Base-by-base conservation (phyloP, 1,140 invertebrate genomes). In the Drosophila subobscura region DNA sequence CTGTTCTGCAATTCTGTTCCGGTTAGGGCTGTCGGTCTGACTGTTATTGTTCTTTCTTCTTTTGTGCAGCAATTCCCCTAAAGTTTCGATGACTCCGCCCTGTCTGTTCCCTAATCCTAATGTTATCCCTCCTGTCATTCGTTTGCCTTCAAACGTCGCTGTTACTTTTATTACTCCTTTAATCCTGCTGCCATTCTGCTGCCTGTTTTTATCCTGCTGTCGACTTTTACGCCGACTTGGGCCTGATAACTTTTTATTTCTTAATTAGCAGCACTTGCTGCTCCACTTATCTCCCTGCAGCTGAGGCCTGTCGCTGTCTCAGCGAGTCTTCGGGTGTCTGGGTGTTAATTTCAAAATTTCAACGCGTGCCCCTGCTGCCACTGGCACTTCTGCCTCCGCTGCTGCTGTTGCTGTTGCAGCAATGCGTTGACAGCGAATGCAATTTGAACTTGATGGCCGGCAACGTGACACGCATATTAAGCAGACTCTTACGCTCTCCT, bases 401-500 rank as follows among this genome's bases (percentile, higher is more conserved):
- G 51, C 42, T 52, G 70, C 55, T 55, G 45, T 8, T 12, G 37
- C 56, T 60, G 54, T 54, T 60, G 70, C 47, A 46, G 73, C 81
- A 85, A 85, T 85, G 84, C 83, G 83, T 88, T 89, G 86, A 90
- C 86, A 89, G 86, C 79, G 70, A 90, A 90, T 86, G 86, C 81
- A 90, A 90, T 90, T 86, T 90, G 86, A 90, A 90, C 86, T 90
- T 90, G 86, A 90, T 90, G 81, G 81, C 81, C 75, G 67, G 70
- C 78, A 86, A 86, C 86, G 86, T 90, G 86, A 86, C 86, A 90
- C 81, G 86, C 86, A 90, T 90, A 79, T 86, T 90, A 90, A 86
- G 60, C 65, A 84, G 75, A 44, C 33, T 49, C 41, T 7, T 37
- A 10, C 10, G 33, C 33, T 37, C 33, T 37, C 33, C 33, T 37